phyloP scores from a whole-genome alignment of 1,140 invertebrate species.

The Trachymyrmex septentrionalis region DNA sequence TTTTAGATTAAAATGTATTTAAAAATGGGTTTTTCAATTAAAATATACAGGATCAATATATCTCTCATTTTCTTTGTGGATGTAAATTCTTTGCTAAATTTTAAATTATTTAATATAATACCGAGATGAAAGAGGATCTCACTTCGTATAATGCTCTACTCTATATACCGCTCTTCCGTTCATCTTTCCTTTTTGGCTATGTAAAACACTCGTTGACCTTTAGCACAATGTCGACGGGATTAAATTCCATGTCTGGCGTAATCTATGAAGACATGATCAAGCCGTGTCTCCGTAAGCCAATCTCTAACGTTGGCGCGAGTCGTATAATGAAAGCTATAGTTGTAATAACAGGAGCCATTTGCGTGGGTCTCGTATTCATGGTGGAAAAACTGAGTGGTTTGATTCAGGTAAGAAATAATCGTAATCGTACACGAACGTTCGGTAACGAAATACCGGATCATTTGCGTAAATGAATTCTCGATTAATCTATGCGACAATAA shows the following conservation, averaged over 20 bases:
- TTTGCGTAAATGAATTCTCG: not conserved
- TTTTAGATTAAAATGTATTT: not conserved
- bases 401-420: conserved; percentile 86
- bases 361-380: conserved; percentile 89
- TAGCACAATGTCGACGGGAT: conserved; percentile 93
- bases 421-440: not conserved
- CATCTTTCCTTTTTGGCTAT: conserved; percentile 8
- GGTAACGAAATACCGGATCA: not conserved
- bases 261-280: conserved; percentile 93
- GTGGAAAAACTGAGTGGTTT: conserved; percentile 90
- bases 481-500: not conserved
- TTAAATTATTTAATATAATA: not conserved
- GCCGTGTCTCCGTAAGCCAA: conserved; percentile 88
- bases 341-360: conserved; percentile 88
- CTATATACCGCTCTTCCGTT: not conserved
- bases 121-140: not conserved
- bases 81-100: not conserved
- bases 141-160: not conserved
- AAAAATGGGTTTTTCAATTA: no score
- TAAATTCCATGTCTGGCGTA: conserved; percentile 94
- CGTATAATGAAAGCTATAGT: conserved; percentile 91
- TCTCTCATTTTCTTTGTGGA: not conserved
- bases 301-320: conserved; percentile 89
- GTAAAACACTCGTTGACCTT: conserved; percentile 67
- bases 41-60: not conserved